Percentiles rank a stretch among this genome's conserved stretches.
Conservation (phyloP, 2,113 vertebrate genomes). For the Electrona antarctica region DNA sequence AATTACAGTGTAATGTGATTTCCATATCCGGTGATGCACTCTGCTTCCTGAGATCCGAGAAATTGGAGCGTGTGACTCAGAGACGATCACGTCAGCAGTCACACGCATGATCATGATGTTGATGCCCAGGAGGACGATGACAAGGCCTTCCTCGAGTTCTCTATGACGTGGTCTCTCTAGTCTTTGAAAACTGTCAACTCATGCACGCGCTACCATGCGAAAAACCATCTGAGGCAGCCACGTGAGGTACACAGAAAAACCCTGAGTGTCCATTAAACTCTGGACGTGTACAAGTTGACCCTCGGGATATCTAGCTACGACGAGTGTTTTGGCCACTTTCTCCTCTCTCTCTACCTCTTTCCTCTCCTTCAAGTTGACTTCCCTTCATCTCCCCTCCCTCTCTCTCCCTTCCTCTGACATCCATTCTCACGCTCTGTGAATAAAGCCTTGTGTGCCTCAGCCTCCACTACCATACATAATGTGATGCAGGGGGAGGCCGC, state of each 20-base stretch:
- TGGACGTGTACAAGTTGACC: too few relatives aligned
- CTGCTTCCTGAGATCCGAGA: constrained; percentile 6
- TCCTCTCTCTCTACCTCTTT: background rate
- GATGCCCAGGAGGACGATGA: background rate
- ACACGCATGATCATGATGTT: constrained; percentile 4
- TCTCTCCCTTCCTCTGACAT: background rate
- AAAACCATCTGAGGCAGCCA: too few relatives aligned
- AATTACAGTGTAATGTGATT: constrained; percentile 34
- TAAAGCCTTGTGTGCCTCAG: constrained; percentile 14
- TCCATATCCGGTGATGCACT: constrained; percentile 38
- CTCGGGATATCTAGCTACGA: background rate
- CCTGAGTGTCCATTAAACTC: too few relatives aligned
- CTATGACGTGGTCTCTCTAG: too few relatives aligned
- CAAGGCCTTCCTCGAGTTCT: too few relatives aligned
- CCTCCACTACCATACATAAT: constrained; percentile 10
- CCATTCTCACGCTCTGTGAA: constrained; percentile 25
- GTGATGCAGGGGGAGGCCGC: constrained; percentile 9
- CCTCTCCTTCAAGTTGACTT: background rate
- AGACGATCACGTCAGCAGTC: background rate
- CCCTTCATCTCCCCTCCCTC: background rate
- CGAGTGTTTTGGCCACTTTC: background rate
- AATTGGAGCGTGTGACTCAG: constrained; percentile 40
- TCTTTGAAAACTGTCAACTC: too few relatives aligned
- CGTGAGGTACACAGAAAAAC: too few relatives aligned
- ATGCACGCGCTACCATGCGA: too few relatives aligned